phyloP scores from a whole-genome alignment of 2,888 invertebrate genomes.

The Acanthosepion pharaonis region DNA sequence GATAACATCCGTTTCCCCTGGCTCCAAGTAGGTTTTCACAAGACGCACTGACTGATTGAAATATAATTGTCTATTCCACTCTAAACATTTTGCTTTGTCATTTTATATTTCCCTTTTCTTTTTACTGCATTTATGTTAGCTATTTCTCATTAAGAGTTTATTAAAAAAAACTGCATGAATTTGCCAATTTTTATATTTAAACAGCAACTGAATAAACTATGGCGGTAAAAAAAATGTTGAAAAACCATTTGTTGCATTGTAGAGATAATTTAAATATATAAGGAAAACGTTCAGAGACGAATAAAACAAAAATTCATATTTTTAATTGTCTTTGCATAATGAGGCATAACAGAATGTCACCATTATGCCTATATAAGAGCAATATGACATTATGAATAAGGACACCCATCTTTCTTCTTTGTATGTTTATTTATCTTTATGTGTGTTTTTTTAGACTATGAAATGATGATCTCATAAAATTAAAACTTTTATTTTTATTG shows the following conservation, averaged over 20 bases:
- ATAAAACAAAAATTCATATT: background rate
- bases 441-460: background rate
- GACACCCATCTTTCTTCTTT: background rate
- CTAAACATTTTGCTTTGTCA: background rate
- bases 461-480: background rate
- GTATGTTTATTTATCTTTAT: background rate
- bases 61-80: too few species aligned
- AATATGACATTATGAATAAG: background rate
- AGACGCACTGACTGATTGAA: background rate
- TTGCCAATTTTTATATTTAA: too few species aligned
- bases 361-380: background rate
- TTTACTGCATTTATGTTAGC: background rate
- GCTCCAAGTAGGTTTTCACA: background rate
- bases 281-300: too few species aligned
- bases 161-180: too few species aligned
- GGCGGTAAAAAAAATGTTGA: too few species aligned
- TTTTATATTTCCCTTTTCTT: background rate
- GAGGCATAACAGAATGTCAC: background rate
- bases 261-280: too few species aligned
- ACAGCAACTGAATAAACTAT: too few species aligned
- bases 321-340: background rate
- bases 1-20: background rate
- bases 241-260: too few species aligned
- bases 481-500: background rate
- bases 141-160: too few species aligned